Percentiles rank a stretch among this genome's conserved stretches.
Conservation (phyloP, 2,113 vertebrate genomes). For the Podarcis muralis region DNA sequence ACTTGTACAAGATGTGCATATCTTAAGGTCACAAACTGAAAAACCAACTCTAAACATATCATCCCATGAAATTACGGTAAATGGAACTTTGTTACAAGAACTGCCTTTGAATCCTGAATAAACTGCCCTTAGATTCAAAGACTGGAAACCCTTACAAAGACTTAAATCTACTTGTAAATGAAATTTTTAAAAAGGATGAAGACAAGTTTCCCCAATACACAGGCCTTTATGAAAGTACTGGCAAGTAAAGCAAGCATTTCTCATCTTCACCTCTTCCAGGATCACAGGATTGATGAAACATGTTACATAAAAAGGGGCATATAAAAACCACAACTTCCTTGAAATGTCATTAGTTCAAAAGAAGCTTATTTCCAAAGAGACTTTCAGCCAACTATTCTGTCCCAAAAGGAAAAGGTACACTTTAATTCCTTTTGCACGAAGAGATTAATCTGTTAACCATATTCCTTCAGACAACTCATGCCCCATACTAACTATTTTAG, state of each 20-base stretch:
- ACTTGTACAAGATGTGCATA: background rate
- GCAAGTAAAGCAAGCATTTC: background rate
- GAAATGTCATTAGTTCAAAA: background rate
- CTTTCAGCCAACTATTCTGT: conserved; percentile 2
- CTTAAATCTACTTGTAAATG: background rate
- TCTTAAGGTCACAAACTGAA: background rate
- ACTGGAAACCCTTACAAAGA: background rate
- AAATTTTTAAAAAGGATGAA: background rate
- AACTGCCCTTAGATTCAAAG: background rate
- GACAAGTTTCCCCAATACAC: conserved; percentile 23
- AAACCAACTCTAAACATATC: background rate
- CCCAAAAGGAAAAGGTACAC: background rate
- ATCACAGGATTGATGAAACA: conserved; percentile 1
- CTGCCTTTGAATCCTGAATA: background rate
- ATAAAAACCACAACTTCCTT: background rate
- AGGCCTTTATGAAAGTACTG: background rate
- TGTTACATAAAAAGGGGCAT: background rate
- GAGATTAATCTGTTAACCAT: background rate
- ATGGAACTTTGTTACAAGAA: background rate
- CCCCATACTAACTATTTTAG: conserved; percentile 51
- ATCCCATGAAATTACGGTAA: background rate
- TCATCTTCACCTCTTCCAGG: background rate
- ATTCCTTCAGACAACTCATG: background rate
- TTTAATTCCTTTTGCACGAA: conserved; percentile 17
- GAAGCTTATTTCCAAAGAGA: conserved; percentile 6